Base-by-base conservation (phyloP, 2,888 invertebrate genomes). In the Heteromyza rotundicornis region DNA sequence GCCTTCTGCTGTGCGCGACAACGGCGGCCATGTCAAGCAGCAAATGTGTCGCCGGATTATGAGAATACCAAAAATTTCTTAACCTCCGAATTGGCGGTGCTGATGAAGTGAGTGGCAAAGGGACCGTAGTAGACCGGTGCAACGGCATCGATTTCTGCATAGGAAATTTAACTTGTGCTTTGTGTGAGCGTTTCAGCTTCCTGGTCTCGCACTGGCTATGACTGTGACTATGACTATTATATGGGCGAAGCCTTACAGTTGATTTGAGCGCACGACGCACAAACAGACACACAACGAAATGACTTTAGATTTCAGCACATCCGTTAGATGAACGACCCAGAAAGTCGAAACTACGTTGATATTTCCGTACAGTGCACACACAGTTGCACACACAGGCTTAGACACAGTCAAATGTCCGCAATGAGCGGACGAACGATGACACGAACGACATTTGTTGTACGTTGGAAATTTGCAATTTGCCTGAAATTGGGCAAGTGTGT, bases 81-180 rank as follows among this genome's bases (percentile, higher is more conserved):
- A 40, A 40, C 40, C 40, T 40, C 14, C 40, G 40, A 10, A 40
- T 14, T 7, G 2, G 52, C 1, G 52, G 2, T 32, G 32, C 32
- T 32, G 7, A 32, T 12, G 32, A 12, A 32, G 32, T 32, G 16
- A 47, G 57, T 24, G 57, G 16, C 50, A 35, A 36, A 16, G 50
- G n/a, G n/a, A n/a, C n/a, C n/a, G n/a, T n/a, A n/a, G n/a, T n/a
- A n/a, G n/a, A n/a, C n/a, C 14, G 22, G n/a, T 19, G 35, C 10
- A 23, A n/a, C n/a, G 2, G 36, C 55, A 50, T 60, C 60, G 55
- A 60, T 60, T 54, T 60, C 59, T 32, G 8, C 32, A 50, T 47
- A 54, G 36, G 49, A 49, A 54, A 49, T 23, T 10, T 36, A 36
- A 55, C 60, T 56, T 55, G 22, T 50, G 49, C 55, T 19, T 49